Evolutionary conservation across 2,113 vertebrate species (phyloP).

Genomic region (Gracilinanus agilis): DNA sequence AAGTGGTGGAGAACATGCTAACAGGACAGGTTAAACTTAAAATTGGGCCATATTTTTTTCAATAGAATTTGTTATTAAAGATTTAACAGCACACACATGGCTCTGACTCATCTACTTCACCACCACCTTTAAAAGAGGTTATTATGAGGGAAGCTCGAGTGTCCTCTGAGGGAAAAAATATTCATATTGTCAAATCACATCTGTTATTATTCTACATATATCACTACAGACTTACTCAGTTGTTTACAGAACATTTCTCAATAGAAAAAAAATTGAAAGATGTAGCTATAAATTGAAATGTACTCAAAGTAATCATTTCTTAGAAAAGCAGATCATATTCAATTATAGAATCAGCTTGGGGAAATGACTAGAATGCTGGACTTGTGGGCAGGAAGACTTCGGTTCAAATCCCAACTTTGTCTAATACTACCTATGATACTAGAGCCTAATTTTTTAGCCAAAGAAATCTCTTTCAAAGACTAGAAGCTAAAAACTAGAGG

Average conservation of each 20-base stretch:
- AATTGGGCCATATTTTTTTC: background rate
- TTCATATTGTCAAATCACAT: background rate
- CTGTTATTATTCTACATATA: background rate
- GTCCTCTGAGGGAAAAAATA: background rate
- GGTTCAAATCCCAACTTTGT: background rate
- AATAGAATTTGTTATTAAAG: background rate
- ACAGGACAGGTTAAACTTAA: background rate
- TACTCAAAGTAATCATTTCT: background rate
- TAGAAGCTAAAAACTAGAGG: background rate
- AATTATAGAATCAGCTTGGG: background rate
- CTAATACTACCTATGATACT: background rate
- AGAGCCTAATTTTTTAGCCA: background rate
- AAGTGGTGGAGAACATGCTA: background rate
- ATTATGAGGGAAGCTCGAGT: background rate
- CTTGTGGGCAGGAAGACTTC: background rate
- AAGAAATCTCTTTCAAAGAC: background rate
- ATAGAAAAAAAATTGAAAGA: constrained; percentile 10
- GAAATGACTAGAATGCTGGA: background rate
- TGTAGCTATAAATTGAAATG: constrained; percentile 18
- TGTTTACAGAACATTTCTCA: background rate
- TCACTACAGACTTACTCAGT: background rate
- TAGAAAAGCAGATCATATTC: background rate
- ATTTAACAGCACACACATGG: background rate
- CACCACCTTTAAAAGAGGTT: background rate
- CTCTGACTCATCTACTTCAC: background rate